Conservation (phyloP, 2,888 invertebrate species). For the Caenorhabditis sp. region DNA sequence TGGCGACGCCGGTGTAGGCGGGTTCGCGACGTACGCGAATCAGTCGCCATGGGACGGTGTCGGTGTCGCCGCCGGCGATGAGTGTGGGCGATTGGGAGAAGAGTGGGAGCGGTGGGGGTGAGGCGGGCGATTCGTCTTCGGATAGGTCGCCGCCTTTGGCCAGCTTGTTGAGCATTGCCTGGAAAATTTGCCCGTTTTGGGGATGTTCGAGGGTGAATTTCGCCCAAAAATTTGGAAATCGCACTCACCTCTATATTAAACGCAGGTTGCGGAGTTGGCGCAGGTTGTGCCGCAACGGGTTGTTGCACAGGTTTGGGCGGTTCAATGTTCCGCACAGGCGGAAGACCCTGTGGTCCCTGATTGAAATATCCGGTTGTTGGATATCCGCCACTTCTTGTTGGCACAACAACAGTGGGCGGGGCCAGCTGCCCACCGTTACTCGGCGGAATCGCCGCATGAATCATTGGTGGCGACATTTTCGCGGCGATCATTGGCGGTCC, state of each 20-base stretch:
- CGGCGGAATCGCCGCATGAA: constrained; percentile 48
- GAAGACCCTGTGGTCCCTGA: constrained; percentile 7
- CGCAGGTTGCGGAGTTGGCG: neutral
- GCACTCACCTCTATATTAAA: constrained; percentile 27
- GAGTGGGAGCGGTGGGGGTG: constrained; percentile 33
- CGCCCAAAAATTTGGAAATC: neutral
- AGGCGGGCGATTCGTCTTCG: constrained; percentile 47
- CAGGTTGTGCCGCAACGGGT: neutral
- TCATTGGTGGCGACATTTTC: constrained; percentile 18
- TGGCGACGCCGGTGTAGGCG: constrained; percentile 40
- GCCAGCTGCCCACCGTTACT: constrained; percentile 35
- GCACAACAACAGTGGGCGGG: constrained; percentile 49
- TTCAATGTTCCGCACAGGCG: constrained; percentile 38
- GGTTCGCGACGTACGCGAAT: constrained; percentile 13
- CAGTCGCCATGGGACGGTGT: constrained; percentile 36
- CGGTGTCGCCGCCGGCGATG: no score
- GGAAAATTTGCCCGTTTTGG: constrained; percentile 8
- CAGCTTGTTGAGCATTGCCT: constrained; percentile 57
- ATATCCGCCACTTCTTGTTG: constrained; percentile 25
- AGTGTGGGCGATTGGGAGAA: neutral
- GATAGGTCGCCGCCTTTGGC: constrained; percentile 33
- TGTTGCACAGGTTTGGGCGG: constrained; percentile 26
- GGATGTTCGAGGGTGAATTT: neutral
- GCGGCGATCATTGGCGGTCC: no score
- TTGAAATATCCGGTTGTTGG: constrained; percentile 32